These are phyloP conservation scores for Melopsittacus undulatus DNA, from an alignment of 2,797 vertebrate species.

Conservation along the genomic window DNA sequence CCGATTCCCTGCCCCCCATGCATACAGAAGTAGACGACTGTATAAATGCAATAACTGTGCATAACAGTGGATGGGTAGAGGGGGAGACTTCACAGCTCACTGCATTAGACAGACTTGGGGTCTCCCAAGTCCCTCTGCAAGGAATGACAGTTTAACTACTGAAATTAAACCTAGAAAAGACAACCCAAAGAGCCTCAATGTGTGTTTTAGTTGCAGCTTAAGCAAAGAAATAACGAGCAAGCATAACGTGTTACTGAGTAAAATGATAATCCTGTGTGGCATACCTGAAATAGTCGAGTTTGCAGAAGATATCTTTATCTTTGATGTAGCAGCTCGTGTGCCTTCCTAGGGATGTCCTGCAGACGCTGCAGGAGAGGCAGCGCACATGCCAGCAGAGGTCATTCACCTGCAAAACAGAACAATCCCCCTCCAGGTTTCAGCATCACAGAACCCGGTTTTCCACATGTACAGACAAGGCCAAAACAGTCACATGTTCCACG, in stretches of 20 bases:
- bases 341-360: constrained; percentile 89
- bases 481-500: not conserved
- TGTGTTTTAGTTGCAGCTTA: not conserved
- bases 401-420: constrained; percentile 83
- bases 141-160: not conserved
- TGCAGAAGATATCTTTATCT: constrained; percentile 97
- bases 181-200: not conserved
- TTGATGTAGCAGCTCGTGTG: constrained; percentile 96
- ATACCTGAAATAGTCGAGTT: constrained; percentile 97
- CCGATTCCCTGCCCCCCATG: accelerated
- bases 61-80: not conserved
- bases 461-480: too few relatives aligned
- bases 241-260: not conserved
- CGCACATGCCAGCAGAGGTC: constrained; percentile 96
- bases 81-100: not conserved
- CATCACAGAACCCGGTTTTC: not conserved
- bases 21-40: accelerated
- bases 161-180: not conserved
- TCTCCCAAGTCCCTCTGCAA: not conserved
- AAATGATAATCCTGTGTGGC: not conserved
- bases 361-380: constrained; percentile 95
- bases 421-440: not conserved
- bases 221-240: not conserved
- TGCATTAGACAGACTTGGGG: too few relatives aligned
- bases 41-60: not conserved